These are phyloP conservation scores for Dendroctonus ponderosae DNA, from an alignment of 1,140 invertebrate species.

Conservation along the genomic window DNA sequence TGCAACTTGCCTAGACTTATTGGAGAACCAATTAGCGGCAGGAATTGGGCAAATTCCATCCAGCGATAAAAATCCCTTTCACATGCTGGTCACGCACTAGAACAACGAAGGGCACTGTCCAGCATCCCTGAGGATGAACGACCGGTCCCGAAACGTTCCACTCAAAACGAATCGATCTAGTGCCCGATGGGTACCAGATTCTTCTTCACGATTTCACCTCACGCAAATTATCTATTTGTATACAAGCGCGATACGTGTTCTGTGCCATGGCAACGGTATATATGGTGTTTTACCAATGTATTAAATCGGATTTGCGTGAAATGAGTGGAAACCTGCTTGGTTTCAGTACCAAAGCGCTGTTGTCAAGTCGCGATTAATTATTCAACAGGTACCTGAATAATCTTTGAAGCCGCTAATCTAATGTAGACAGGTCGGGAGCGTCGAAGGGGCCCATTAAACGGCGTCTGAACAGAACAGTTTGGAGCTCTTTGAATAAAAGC, in stretches of 20 bases:
- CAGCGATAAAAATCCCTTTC: no score
- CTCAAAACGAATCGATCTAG: no score
- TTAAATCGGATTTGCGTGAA: slow-evolving; percentile 22
- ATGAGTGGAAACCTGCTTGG: slow-evolving; percentile 33
- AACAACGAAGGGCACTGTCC: no score
- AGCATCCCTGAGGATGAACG: slow-evolving; percentile 5
- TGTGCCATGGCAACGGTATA: slow-evolving; percentile 33
- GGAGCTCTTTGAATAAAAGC: no score
- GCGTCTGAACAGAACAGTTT: no score
- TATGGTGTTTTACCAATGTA: slow-evolving; percentile 11
- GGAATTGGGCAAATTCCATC: no score
- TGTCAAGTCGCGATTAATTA: slow-evolving; percentile 12
- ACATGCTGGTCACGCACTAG: no score
- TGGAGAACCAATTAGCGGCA: no score
- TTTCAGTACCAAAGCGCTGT: slow-evolving; percentile 3
- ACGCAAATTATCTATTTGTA: slow-evolving; percentile 20
- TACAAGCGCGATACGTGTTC: slow-evolving; percentile 23
- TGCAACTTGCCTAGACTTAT: no score
- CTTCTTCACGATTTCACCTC: slow-evolving; percentile 2
- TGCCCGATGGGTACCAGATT: neutral
- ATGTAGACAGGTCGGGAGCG: no score
- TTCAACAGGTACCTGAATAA: neutral
- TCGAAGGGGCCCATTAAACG: no score
- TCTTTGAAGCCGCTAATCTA: no score
- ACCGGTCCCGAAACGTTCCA: slow-evolving; percentile 4